Conservation (phyloP, 2,113 vertebrate genomes). For the Chaetura pelagica region DNA sequence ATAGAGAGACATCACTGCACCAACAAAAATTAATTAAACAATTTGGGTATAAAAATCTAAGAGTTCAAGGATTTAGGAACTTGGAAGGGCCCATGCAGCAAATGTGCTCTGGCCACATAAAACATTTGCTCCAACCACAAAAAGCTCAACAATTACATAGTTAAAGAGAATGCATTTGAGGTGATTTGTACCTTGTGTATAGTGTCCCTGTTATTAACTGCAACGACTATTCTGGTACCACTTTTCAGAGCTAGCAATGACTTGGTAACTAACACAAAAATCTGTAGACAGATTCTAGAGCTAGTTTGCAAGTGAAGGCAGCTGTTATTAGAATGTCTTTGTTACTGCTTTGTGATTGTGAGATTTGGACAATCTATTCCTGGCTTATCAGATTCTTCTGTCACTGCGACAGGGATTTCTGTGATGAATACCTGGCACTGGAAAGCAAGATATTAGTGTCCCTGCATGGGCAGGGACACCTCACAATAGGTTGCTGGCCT, state of each 20-base stretch:
- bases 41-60: not conserved
- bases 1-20: not conserved
- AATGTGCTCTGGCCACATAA: not conserved
- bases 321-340: not conserved
- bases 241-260: not conserved
- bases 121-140: not conserved
- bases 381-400: not conserved
- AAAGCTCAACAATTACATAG: not conserved
- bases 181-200: not conserved
- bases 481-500: not conserved
- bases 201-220: not conserved
- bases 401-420: not conserved
- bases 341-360: not conserved
- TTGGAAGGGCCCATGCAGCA: not conserved
- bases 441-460: not conserved
- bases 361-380: not conserved
- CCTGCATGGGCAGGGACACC: too few species aligned
- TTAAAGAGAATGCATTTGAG: not conserved
- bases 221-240: not conserved
- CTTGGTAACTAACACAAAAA: not conserved
- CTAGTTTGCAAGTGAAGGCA: not conserved
- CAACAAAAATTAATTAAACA: not conserved
- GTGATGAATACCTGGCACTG: not conserved
- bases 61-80: not conserved
- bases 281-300: not conserved